Evolutionary conservation across 2,113 vertebrate genomes (phyloP).

Genomic region (Pomatorhinus ruficollis): DNA sequence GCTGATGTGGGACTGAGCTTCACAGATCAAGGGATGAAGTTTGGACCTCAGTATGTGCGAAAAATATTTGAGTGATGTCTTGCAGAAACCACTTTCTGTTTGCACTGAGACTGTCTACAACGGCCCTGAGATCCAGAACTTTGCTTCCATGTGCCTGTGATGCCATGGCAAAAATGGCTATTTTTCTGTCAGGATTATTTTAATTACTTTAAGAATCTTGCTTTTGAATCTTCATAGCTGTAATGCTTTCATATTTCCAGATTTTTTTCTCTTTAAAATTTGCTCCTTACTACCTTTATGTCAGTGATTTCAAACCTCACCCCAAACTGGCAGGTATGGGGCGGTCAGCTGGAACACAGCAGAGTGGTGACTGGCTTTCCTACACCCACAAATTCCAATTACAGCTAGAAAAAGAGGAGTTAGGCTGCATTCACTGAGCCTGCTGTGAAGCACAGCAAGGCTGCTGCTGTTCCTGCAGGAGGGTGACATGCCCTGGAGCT

Average conservation of each 20-base stretch:
- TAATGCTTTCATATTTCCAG: neutral
- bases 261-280: neutral
- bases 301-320: neutral
- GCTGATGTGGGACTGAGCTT: neutral
- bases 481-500: neutral
- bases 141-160: neutral
- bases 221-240: neutral
- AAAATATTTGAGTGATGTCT: neutral
- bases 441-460: neutral
- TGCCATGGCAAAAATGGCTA: neutral
- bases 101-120: neutral
- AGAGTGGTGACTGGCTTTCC: neutral
- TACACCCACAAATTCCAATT: neutral
- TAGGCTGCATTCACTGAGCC: rapidly evolving
- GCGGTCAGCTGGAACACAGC: neutral
- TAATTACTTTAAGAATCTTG: neutral
- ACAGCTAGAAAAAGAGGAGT: neutral
- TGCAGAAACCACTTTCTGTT: neutral
- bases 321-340: neutral
- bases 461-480: neutral
- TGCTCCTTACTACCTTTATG: neutral
- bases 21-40: neutral
- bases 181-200: neutral
- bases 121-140: neutral
- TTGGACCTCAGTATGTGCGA: neutral